A percentile compares a stretch with the other conserved stretches of the same genome.
Conservation (phyloP, 2,888 invertebrate genomes). For the Hemaris fuciformis region DNA sequence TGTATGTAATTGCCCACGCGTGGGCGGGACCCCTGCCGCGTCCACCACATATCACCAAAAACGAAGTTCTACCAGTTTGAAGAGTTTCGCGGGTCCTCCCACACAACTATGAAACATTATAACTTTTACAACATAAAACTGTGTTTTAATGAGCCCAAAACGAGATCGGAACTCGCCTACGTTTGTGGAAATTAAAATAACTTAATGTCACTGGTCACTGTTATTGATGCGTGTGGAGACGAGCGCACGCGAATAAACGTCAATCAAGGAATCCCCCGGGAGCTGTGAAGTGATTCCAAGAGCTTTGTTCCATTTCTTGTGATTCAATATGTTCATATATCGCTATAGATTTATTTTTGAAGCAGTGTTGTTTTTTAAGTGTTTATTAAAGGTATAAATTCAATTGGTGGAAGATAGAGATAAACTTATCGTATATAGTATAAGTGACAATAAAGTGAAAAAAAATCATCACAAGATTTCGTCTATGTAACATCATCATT, state of each 20-base stretch:
- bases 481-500: no score
- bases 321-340: not conserved
- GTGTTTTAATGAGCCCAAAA: slow-evolving; percentile 8
- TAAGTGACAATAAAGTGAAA: no score
- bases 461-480: no score
- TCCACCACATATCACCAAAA: not conserved
- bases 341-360: no score
- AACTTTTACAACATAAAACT: not conserved
- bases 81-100: not conserved
- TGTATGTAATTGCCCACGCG: not conserved
- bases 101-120: not conserved
- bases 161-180: slow-evolving; percentile 18
- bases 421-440: no score
- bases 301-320: not conserved
- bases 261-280: slow-evolving; percentile 19
- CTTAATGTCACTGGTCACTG: slow-evolving; percentile 2
- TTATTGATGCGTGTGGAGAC: slow-evolving; percentile 18
- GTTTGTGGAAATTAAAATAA: slow-evolving; percentile 1
- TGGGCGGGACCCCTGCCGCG: not conserved
- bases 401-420: no score
- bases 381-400: no score
- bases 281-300: not conserved
- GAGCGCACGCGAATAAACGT: slow-evolving; percentile 35
- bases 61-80: not conserved
- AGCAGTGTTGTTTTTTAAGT: not conserved